phyloP scores from a whole-genome alignment of 2,113 vertebrate genomes.

The Saiga tatarica region DNA sequence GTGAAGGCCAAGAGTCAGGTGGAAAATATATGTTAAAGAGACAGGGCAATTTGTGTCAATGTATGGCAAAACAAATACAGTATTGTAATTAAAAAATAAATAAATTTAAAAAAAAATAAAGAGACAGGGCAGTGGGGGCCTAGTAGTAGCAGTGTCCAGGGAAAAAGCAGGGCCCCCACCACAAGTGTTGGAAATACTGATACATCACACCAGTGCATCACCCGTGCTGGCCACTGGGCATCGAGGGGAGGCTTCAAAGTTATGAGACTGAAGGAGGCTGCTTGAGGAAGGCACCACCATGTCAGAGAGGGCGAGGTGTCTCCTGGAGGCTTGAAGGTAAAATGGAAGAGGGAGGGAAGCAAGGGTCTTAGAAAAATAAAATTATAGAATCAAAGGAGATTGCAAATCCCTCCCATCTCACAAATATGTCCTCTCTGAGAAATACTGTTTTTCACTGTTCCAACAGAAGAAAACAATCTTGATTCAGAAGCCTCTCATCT shows the following conservation, averaged over 20 bases:
- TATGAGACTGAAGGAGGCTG: background rate
- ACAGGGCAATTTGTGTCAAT: too few species aligned
- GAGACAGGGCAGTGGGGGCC: rapidly evolving
- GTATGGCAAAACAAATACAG: too few species aligned
- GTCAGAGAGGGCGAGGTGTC: background rate
- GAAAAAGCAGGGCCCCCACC: too few species aligned
- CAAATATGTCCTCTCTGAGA: background rate
- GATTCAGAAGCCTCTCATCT: background rate
- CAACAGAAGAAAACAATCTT: background rate
- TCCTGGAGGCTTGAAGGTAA: background rate
- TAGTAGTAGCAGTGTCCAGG: background rate
- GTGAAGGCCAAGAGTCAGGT: background rate
- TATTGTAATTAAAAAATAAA: too few species aligned
- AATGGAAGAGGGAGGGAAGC: background rate
- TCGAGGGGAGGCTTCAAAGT: background rate
- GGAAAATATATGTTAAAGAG: background rate
- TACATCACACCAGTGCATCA: background rate
- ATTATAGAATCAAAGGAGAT: background rate
- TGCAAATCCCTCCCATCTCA: background rate
- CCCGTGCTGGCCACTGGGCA: too few species aligned
- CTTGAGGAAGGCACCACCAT: background rate
- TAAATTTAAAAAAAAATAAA: too few species aligned
- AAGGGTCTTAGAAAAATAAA: background rate
- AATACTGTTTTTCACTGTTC: background rate
- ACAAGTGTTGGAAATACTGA: background rate